Conservation (phyloP, 2,888 invertebrate genomes). For the Stramonita haemastoma region DNA sequence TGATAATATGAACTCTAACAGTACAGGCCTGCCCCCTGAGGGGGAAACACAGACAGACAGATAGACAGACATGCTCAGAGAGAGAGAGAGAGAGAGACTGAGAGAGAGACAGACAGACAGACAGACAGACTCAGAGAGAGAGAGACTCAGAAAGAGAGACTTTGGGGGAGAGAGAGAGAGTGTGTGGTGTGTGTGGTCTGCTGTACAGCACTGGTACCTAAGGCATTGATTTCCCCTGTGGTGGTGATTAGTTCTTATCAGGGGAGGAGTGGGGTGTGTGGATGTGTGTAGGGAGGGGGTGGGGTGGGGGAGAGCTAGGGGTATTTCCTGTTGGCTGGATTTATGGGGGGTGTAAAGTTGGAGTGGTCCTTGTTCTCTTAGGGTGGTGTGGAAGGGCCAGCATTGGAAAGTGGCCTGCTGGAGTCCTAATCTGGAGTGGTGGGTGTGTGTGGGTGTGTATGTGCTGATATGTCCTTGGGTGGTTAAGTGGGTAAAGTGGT, state of each 20-base stretch:
- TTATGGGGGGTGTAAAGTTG: neutral
- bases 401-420: neutral
- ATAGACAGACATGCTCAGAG: neutral
- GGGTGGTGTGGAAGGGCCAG: neutral
- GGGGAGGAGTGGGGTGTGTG: neutral
- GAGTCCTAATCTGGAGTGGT: neutral
- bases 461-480: too few relatives aligned
- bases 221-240: neutral
- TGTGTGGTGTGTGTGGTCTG: neutral
- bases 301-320: too few relatives aligned
- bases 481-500: too few relatives aligned
- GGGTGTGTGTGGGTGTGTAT: too few relatives aligned
- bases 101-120: neutral
- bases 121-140: neutral
- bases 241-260: conserved; percentile 8
- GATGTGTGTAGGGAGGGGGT: too few relatives aligned
- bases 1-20: too few relatives aligned
- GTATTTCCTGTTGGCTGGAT: neutral
- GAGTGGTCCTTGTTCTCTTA: neutral
- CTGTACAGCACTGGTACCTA: neutral
- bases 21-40: neutral
- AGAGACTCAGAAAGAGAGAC: neutral
- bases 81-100: neutral
- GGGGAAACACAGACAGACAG: neutral
- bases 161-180: neutral